Conservation (phyloP, 2,888 invertebrate species). For the Pristionchus mayeri region DNA sequence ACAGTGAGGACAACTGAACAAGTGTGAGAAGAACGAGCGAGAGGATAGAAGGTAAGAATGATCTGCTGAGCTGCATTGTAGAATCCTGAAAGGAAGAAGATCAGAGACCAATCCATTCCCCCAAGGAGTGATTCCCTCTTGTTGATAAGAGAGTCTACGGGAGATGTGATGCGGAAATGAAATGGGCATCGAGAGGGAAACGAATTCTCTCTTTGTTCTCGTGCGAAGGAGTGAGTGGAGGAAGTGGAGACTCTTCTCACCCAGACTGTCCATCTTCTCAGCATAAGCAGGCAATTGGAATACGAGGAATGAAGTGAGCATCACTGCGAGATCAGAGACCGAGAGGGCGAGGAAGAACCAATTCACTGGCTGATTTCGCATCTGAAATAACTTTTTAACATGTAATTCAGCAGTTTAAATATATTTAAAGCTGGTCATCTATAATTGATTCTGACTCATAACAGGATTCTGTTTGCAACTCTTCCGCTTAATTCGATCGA, state of each 20-base stretch:
- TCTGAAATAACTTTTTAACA: constrained; percentile 57
- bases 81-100: constrained; percentile 29
- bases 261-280: constrained; percentile 53
- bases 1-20: constrained; percentile 70
- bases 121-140: neutral
- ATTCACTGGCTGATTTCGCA: constrained; percentile 70
- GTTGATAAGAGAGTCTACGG: neutral
- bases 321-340: constrained; percentile 64
- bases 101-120: neutral
- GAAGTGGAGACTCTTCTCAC: neutral
- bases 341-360: constrained; percentile 69
- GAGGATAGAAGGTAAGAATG: constrained; percentile 64
- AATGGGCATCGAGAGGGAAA: neutral
- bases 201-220: constrained; percentile 1
- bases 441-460: neutral
- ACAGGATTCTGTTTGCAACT: too few relatives aligned
- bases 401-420: neutral
- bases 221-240: too few relatives aligned
- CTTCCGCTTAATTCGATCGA: constrained; percentile 11
- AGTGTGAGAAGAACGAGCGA: constrained; percentile 66
- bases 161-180: neutral
- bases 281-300: constrained; percentile 70
- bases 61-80: constrained; percentile 52
- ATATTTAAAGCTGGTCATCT: neutral
- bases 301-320: constrained; percentile 70